Base-by-base conservation (phyloP, 2,888 invertebrate genomes). In the Podabrus alpinus region DNA sequence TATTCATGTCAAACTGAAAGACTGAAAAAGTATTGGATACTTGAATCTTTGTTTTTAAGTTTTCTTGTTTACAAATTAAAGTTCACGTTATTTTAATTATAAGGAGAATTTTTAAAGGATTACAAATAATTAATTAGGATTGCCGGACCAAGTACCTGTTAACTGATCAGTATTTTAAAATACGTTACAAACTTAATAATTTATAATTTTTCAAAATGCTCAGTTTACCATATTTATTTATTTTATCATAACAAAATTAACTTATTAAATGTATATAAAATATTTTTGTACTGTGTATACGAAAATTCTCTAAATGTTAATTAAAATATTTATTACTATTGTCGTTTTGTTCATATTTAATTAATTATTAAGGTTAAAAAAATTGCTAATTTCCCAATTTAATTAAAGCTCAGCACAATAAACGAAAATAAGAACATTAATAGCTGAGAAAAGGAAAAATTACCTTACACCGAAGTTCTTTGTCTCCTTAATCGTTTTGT, bases 11-110 rank as follows among this genome's bases (percentile, higher is more conserved):
- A 60, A 59, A 66, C 25, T 68, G 66, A 59, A 75, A 75, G 75
- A 75, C 75, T 75, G 75, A 75, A 61, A 74, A 61, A 71, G 61
- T 69, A 45, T 45, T 45, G n/a, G 45, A 45, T 45, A 45, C 45
- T 45, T 45, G 13, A 45, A 45, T 45, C 45, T 45, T 45, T 45
- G 45, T 45, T 45, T 45, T 45, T 45, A 45, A 45, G 45, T 45
- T 45, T 45, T 45, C 45, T 45, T 45, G 45, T 45, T 45, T 45
- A 45, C 45, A n/a, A 45, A 45, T n/a, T 45, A 45, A n/a, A 45
- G n/a, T 45, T 45, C 45, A 45, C 45, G 45, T 45, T 45, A 45
- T n/a, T 45, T 45, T 45, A 45, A 45, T 45, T 45, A 45, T 45
- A 45, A 45, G 45, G 45, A 45, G 45, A 45, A 45, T 45, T 45